These are phyloP conservation scores for Drosophila funebris DNA, from an alignment of 1,140 invertebrate species.

Conservation along the genomic window DNA sequence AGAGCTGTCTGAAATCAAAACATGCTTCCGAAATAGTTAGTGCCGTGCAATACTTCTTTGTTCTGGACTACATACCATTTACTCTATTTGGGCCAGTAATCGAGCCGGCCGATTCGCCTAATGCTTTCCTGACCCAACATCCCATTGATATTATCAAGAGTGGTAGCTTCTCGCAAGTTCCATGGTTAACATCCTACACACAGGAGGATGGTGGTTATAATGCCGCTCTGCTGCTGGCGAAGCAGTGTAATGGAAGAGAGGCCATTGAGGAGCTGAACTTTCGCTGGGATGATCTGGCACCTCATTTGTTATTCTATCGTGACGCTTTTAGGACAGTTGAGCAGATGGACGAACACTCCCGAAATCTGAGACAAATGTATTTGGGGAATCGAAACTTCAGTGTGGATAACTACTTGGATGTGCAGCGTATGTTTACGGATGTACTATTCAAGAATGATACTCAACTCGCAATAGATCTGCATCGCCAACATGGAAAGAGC, in stretches of 20 bases:
- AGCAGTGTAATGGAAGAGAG: slow-evolving; percentile 12
- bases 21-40: slow-evolving; percentile 74
- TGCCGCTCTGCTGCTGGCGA: slow-evolving; percentile 64
- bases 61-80: slow-evolving; percentile 85
- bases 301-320: slow-evolving; percentile 44
- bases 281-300: slow-evolving; percentile 40
- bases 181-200: slow-evolving; percentile 84
- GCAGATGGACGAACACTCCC: slow-evolving; percentile 32
- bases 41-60: slow-evolving; percentile 43
- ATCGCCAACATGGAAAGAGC: slow-evolving; percentile 13
- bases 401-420: slow-evolving; percentile 38
- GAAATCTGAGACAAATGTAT: slow-evolving; percentile 29
- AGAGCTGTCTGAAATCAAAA: slow-evolving; percentile 85
- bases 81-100: slow-evolving; percentile 86
- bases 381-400: slow-evolving; percentile 37
- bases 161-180: slow-evolving; percentile 84
- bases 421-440: slow-evolving; percentile 58
- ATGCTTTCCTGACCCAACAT: slow-evolving; percentile 84
- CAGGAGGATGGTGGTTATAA: slow-evolving; percentile 85
- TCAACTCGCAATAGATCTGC: slow-evolving; percentile 30
- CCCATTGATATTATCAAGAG: slow-evolving; percentile 84
- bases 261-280: slow-evolving; percentile 22
- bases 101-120: slow-evolving; percentile 67
- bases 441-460: slow-evolving; percentile 45
- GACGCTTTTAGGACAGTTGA: slow-evolving; percentile 12